Percentiles rank a stretch among this genome's conserved stretches.
These are phyloP conservation scores for Limnephilus marmoratus DNA, from an alignment of 2,888 invertebrate genomes.

Conservation along the genomic window DNA sequence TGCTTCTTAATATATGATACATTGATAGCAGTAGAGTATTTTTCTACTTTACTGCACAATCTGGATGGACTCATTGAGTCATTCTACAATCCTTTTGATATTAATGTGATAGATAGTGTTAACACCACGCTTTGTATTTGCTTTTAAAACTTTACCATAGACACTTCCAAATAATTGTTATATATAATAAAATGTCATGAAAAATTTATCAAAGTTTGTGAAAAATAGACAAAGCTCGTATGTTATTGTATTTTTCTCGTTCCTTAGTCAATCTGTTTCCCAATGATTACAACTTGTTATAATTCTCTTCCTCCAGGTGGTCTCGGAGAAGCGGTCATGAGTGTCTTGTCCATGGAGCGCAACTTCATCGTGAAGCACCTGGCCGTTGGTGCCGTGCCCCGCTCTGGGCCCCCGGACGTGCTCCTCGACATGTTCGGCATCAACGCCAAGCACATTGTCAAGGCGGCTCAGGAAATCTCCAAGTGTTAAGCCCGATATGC, in stretches of 20 bases:
- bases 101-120: too few relatives aligned
- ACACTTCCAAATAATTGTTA: too few relatives aligned
- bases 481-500: conserved; percentile 71
- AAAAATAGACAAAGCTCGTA: background rate
- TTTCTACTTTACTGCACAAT: too few relatives aligned
- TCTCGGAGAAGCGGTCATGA: conserved; percentile 95
- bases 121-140: too few relatives aligned
- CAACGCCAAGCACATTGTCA: conserved; percentile 86
- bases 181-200: background rate
- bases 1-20: background rate
- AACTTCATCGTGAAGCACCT: conserved; percentile 86
- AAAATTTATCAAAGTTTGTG: background rate
- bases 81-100: too few relatives aligned
- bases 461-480: conserved; percentile 82
- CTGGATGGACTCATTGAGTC: too few relatives aligned
- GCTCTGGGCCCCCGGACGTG: conserved; percentile 93
- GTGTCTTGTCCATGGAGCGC: conserved; percentile 85
- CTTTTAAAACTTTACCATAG: too few relatives aligned
- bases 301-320: conserved; percentile 81
- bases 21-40: too few relatives aligned
- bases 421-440: conserved; percentile 94
- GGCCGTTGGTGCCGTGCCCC: conserved; percentile 89
- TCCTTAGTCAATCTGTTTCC: too few relatives aligned
- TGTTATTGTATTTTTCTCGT: background rate
- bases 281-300: background rate